Evolutionary conservation across 2,888 invertebrate genomes (phyloP).

Genomic region (Sarcophaga variegata): DNA sequence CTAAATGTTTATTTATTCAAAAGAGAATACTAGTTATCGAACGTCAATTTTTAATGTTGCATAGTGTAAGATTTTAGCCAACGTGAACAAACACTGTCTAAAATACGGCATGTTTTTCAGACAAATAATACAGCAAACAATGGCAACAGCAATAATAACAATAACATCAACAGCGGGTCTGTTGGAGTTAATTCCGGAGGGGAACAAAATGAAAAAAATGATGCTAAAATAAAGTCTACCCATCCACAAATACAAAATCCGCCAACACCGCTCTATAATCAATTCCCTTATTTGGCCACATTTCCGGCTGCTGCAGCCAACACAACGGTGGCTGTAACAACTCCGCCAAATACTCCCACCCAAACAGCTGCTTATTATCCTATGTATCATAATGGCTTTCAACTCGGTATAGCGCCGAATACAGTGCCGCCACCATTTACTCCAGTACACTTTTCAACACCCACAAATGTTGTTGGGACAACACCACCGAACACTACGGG

Average conservation of each 20-base stretch:
- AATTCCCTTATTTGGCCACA: slow-evolving; percentile 80
- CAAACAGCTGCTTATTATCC: slow-evolving; percentile 78
- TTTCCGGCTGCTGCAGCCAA: slow-evolving; percentile 76
- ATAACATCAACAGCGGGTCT: slow-evolving; percentile 78
- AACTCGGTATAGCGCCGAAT: slow-evolving; percentile 80
- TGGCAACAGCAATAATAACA: slow-evolving; percentile 72
- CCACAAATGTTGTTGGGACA: slow-evolving; percentile 68
- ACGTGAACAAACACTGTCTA: slow-evolving; percentile 41
- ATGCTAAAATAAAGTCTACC: slow-evolving; percentile 74
- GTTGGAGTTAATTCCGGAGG: slow-evolving; percentile 73
- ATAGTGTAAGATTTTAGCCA: not conserved
- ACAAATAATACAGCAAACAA: slow-evolving; percentile 69
- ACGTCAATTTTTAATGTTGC: not conserved
- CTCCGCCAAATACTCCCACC: slow-evolving; percentile 72
- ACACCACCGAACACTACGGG: slow-evolving; percentile 61
- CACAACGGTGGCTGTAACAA: slow-evolving; percentile 73
- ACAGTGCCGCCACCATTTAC: slow-evolving; percentile 81
- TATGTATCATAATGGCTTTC: slow-evolving; percentile 82
- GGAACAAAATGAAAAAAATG: slow-evolving; percentile 75
- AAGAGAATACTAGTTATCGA: not conserved
- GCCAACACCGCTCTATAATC: slow-evolving; percentile 79
- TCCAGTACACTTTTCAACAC: slow-evolving; percentile 79
- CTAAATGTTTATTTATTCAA: not conserved
- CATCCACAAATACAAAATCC: slow-evolving; percentile 78
- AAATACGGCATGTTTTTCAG: slow-evolving; percentile 65